Conservation (phyloP, 2,888 invertebrate species). For the Arge pagana region DNA sequence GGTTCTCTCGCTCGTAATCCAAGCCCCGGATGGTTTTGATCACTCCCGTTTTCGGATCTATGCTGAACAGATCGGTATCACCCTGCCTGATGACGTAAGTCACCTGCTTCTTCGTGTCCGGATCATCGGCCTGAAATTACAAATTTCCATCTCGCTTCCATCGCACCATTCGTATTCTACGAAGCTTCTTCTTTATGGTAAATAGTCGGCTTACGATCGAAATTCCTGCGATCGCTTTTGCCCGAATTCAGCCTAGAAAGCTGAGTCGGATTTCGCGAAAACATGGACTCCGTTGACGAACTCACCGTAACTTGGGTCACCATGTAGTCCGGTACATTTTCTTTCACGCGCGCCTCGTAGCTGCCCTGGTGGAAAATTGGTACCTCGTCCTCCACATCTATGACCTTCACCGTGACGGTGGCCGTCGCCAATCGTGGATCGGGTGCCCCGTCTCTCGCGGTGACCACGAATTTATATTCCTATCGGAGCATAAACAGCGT, state of each 20-base stretch:
- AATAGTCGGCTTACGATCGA: too few species aligned
- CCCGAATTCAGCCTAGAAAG: background rate
- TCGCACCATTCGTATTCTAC: background rate
- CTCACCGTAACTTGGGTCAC: slow-evolving; percentile 78
- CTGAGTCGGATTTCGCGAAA: background rate
- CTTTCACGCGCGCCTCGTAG: slow-evolving; percentile 82
- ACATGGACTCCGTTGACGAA: too few species aligned
- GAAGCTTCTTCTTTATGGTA: background rate
- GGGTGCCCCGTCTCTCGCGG: slow-evolving; percentile 85
- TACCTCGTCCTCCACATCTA: slow-evolving; percentile 81
- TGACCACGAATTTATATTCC: slow-evolving; percentile 83
- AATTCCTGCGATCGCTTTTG: too few species aligned
- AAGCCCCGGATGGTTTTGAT: slow-evolving; percentile 76
- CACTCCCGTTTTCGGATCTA: slow-evolving; percentile 79
- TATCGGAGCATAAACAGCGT: too few species aligned
- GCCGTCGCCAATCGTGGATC: slow-evolving; percentile 86
- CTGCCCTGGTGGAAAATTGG: slow-evolving; percentile 75
- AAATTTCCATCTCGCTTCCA: too few species aligned
- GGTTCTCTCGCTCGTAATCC: slow-evolving; percentile 76
- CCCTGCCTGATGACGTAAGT: slow-evolving; percentile 85
- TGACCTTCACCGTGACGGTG: slow-evolving; percentile 79
- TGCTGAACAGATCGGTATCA: slow-evolving; percentile 78
- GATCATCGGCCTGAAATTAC: slow-evolving; percentile 75
- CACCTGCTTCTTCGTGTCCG: slow-evolving; percentile 78
- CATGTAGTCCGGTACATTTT: slow-evolving; percentile 78